Evolutionary conservation across 2,888 invertebrate genomes (phyloP).

Genomic region (Tetanocera ferruginea): DNA sequence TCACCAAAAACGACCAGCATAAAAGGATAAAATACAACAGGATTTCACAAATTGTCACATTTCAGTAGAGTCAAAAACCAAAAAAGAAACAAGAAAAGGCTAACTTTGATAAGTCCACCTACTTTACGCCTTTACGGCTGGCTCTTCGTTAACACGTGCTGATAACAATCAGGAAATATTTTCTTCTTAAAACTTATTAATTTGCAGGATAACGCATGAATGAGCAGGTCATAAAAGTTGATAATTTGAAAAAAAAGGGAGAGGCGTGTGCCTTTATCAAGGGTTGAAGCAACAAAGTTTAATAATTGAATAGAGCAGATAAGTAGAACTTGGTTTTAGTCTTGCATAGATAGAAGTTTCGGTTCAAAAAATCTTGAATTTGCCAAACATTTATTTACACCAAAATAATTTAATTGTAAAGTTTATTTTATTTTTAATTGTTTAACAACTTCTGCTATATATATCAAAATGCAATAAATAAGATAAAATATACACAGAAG

Average conservation of each 20-base stretch:
- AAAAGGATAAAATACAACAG: slow-evolving; percentile 1
- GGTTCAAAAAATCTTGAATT: too few species aligned
- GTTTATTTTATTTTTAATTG: too few species aligned
- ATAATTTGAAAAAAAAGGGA: background rate
- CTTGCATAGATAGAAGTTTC: too few species aligned
- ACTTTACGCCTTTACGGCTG: slow-evolving; percentile 31
- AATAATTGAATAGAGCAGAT: too few species aligned
- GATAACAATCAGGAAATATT: slow-evolving; percentile 33
- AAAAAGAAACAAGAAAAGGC: slow-evolving; percentile 23
- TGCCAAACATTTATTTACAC: too few species aligned
- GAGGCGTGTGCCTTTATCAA: background rate
- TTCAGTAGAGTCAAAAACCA: background rate
- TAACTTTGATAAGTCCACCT: slow-evolving; percentile 41
- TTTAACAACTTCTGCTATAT: too few species aligned
- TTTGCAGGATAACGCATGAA: slow-evolving; percentile 33
- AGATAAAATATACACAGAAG: too few species aligned
- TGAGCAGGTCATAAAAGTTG: slow-evolving; percentile 25
- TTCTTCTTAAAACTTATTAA: slow-evolving; percentile 33
- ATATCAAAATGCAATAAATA: too few species aligned
- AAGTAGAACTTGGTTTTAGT: too few species aligned
- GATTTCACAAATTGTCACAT: slow-evolving; percentile 19
- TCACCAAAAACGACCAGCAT: slow-evolving; percentile 13
- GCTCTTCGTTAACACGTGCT: slow-evolving; percentile 35
- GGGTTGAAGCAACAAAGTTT: background rate
- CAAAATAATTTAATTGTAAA: too few species aligned